Evolutionary conservation across 2,888 invertebrate genomes (phyloP).

Genomic region (Cryptus viduatorius): DNA sequence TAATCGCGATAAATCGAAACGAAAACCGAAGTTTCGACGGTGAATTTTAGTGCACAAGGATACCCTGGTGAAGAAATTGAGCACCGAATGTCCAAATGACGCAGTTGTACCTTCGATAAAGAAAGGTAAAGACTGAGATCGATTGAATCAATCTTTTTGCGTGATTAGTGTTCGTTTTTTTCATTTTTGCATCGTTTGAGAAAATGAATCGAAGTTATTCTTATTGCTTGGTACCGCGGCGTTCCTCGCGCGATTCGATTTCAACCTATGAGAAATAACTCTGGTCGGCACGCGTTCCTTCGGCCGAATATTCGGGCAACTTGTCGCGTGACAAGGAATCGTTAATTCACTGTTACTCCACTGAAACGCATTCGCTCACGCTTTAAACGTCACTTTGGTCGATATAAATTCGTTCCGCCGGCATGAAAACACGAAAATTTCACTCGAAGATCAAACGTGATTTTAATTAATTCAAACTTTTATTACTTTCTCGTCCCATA

Average conservation of each 20-base stretch:
- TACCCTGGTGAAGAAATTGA: constrained; percentile 10
- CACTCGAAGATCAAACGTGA: constrained; percentile 5
- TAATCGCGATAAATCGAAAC: neutral
- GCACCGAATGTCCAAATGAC: constrained; percentile 10
- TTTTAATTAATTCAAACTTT: constrained; percentile 8
- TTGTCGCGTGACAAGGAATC: constrained; percentile 69
- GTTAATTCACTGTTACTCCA: constrained; percentile 63
- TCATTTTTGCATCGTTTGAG: constrained; percentile 13
- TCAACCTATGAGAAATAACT: constrained; percentile 58
- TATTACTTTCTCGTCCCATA: neutral
- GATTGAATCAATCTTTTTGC: neutral
- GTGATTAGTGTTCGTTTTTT: constrained; percentile 6
- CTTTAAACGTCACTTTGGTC: constrained; percentile 61
- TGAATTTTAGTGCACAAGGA: constrained; percentile 49
- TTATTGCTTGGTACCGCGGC: constrained; percentile 61
- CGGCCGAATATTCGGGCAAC: constrained; percentile 54
- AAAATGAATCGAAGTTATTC: constrained; percentile 47
- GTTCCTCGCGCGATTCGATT: constrained; percentile 63
- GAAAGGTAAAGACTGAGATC: constrained; percentile 45
- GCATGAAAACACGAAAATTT: constrained; percentile 13
- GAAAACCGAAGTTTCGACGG: neutral
- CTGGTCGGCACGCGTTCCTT: constrained; percentile 52
- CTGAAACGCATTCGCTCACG: constrained; percentile 68
- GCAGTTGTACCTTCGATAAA: constrained; percentile 16
- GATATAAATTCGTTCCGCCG: constrained; percentile 37